Percentiles rank a stretch among this genome's conserved stretches.
Evolutionary conservation across 2,888 invertebrate genomes (phyloP).

Genomic region (Caenorhabditis sinica): DNA sequence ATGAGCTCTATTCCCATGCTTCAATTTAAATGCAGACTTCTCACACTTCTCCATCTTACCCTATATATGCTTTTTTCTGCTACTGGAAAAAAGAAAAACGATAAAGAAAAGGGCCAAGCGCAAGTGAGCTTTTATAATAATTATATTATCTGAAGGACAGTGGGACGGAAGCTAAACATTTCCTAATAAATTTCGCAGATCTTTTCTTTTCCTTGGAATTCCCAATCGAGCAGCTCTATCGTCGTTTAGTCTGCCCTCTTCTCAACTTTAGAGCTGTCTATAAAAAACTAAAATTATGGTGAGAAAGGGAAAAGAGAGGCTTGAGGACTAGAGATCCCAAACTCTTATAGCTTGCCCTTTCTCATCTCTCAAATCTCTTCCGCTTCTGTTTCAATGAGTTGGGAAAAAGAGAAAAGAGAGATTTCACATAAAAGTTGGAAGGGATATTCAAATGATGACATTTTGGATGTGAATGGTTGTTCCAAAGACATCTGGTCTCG

Average conservation of each 20-base stretch:
- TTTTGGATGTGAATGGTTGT: slow-evolving; percentile 21
- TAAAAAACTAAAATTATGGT: slow-evolving; percentile 58
- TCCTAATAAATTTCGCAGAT: slow-evolving; percentile 33
- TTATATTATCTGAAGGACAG: slow-evolving; percentile 36
- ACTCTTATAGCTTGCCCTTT: slow-evolving; percentile 13
- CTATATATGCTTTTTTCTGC: slow-evolving; percentile 3
- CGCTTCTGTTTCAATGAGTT: slow-evolving; percentile 2
- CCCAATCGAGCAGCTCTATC: slow-evolving; percentile 21
- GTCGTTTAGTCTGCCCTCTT: neutral
- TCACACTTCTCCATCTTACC: slow-evolving; percentile 24
- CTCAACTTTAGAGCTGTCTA: slow-evolving; percentile 30
- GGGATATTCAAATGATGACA: slow-evolving; percentile 36
- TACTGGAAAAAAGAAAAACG: slow-evolving; percentile 6
- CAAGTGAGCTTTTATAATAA: slow-evolving; percentile 48
- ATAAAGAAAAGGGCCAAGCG: slow-evolving; percentile 13
- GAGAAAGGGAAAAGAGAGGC: slow-evolving; percentile 28
- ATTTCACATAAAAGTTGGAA: slow-evolving; percentile 16
- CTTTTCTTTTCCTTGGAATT: slow-evolving; percentile 23
- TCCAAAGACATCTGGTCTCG: slow-evolving; percentile 40
- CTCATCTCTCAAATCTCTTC: slow-evolving; percentile 15
- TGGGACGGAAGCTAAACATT: slow-evolving; percentile 36
- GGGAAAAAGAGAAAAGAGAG: neutral
- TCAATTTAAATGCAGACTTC: slow-evolving; percentile 55
- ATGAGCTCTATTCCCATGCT: slow-evolving; percentile 52
- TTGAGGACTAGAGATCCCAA: slow-evolving; percentile 7